Conservation (phyloP, 2,888 invertebrate species). For the Drosophila subquinaria region DNA sequence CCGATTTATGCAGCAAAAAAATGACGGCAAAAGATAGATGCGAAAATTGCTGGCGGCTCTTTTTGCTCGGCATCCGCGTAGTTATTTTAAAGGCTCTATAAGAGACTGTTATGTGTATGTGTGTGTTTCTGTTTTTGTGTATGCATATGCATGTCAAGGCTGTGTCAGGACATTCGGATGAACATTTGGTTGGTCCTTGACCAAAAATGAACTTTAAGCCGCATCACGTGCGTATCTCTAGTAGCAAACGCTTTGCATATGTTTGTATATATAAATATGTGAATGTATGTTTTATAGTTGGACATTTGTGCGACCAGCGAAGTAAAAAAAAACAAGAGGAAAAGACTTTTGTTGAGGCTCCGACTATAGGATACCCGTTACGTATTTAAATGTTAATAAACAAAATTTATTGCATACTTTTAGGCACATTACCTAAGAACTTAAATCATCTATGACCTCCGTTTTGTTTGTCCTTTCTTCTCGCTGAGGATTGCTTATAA, state of each 20-base stretch:
- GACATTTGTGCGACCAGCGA: conserved; percentile 22
- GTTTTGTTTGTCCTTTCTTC: too few species aligned
- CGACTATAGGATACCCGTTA: too few species aligned
- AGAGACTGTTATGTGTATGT: conserved; percentile 3
- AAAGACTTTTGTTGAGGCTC: too few species aligned
- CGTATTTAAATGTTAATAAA: too few species aligned
- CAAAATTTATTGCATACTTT: too few species aligned
- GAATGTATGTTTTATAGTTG: neutral
- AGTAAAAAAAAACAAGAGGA: conserved; percentile 13
- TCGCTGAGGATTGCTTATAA: too few species aligned
- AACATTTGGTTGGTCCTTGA: conserved; percentile 59
- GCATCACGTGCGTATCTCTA: conserved; percentile 45
- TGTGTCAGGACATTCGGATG: conserved; percentile 39
- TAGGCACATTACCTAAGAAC: too few species aligned
- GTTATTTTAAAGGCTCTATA: conserved; percentile 62
- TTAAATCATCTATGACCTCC: too few species aligned
- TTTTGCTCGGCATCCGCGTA: conserved; percentile 38
- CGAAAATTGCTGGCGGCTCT: conserved; percentile 21
- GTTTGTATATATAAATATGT: conserved; percentile 8
- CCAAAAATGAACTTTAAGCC: conserved; percentile 57
- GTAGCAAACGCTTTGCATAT: neutral
- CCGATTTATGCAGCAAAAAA: conserved; percentile 62
- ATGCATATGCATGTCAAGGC: conserved; percentile 58
- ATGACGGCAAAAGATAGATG: conserved; percentile 3
- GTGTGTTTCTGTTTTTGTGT: neutral